Evolutionary conservation across 2,113 vertebrate species (phyloP).

Genomic region (Toxotes jaculatrix): DNA sequence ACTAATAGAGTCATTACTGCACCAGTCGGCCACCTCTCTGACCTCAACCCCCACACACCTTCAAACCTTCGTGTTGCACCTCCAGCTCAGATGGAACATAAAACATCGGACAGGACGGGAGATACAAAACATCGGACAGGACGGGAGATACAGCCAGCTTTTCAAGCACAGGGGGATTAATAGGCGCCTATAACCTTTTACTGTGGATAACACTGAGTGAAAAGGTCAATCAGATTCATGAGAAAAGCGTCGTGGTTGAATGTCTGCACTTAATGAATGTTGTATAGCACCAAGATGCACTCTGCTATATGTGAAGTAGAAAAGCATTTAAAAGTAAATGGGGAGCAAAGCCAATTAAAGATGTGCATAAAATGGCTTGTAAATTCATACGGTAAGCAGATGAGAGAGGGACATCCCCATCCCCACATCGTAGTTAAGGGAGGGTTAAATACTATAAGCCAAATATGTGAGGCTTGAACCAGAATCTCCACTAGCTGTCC

Average conservation of each 20-base stretch:
- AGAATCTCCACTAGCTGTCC: slow-evolving; percentile 35
- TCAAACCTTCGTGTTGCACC: slow-evolving; percentile 29
- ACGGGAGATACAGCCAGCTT: slow-evolving; percentile 44
- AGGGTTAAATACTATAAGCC: slow-evolving; percentile 23
- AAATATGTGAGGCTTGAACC: slow-evolving; percentile 20
- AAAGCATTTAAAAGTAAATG: slow-evolving; percentile 72
- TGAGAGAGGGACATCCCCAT: slow-evolving; percentile 20
- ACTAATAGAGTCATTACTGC: slow-evolving; percentile 64
- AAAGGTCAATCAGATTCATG: slow-evolving; percentile 84
- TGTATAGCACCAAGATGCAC: slow-evolving; percentile 31
- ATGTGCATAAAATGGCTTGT: slow-evolving; percentile 68
- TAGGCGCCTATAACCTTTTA: slow-evolving; percentile 70
- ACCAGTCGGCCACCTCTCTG: slow-evolving; percentile 38
- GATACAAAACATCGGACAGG: slow-evolving; percentile 39
- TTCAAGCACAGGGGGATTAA: slow-evolving; percentile 60
- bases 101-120: slow-evolving; percentile 59
- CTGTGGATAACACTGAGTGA: slow-evolving; percentile 53
- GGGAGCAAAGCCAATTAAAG: slow-evolving; percentile 59
- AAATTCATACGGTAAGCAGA: slow-evolving; percentile 67
- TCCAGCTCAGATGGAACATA: slow-evolving; percentile 60
- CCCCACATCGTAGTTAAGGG: slow-evolving; percentile 10
- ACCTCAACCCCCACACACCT: slow-evolving; percentile 43
- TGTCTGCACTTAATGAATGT: slow-evolving; percentile 67
- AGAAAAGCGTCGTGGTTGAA: slow-evolving; percentile 68
- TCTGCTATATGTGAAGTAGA: slow-evolving; percentile 41